Conservation (phyloP, 2,797 vertebrate species). For the Acrocephalus scirpaceus region DNA sequence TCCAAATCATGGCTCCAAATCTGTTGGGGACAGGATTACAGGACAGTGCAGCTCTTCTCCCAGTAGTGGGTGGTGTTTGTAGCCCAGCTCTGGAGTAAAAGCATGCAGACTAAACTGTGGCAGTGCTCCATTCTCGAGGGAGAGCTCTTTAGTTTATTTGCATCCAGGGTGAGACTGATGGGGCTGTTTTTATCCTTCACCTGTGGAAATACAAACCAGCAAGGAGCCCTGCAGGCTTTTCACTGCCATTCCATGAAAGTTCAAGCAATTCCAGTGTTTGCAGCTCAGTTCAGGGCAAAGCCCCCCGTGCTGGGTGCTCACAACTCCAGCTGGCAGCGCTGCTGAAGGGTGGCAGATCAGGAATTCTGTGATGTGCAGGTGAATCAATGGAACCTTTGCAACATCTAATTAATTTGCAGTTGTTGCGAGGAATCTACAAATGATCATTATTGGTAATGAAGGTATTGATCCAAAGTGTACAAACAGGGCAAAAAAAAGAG, state of each 20-base stretch:
- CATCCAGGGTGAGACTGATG: rapidly evolving
- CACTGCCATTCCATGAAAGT: not conserved
- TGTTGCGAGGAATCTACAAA: not conserved
- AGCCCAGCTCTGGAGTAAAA: not conserved
- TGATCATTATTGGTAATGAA: not conserved
- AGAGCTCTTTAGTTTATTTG: not conserved
- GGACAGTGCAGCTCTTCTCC: not conserved
- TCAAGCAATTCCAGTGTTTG: not conserved
- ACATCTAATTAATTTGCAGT: slow-evolving; percentile 1
- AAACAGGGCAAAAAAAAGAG: not conserved
- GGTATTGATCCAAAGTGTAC: not conserved
- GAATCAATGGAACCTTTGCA: not conserved
- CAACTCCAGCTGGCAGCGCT: not conserved
- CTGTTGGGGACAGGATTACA: rapidly evolving
- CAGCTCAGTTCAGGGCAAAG: not conserved
- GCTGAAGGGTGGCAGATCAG: not conserved
- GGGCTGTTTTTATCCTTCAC: not conserved
- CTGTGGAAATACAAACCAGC: not conserved
- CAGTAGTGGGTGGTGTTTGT: not conserved
- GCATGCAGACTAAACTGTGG: rapidly evolving
- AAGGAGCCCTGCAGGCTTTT: not conserved
- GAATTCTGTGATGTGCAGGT: not conserved
- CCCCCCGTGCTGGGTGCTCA: not conserved
- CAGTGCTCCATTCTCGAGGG: rapidly evolving
- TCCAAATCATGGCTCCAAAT: no score